phyloP scores from a whole-genome alignment of 1,140 invertebrate genomes.

The Pachyrhynchus sulphureomaculatus region DNA sequence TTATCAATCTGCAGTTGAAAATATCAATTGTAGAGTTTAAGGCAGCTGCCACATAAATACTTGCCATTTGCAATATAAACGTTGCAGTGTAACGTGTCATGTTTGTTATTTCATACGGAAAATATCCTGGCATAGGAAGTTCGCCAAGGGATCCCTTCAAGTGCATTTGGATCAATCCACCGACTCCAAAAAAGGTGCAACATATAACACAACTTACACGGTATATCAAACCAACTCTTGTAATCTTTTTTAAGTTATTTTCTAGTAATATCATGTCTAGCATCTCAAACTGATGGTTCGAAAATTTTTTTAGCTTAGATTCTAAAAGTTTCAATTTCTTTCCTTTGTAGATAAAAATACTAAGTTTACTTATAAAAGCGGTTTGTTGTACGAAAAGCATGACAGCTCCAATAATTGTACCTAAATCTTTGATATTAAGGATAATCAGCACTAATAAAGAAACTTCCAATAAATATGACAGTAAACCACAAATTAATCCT shows the following conservation, averaged over 20 bases:
- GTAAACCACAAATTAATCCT: not conserved
- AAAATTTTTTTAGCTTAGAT: not conserved
- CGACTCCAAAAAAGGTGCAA: not conserved
- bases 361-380: not conserved
- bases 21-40: not conserved
- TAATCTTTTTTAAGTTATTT: no score
- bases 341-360: not conserved
- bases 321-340: not conserved
- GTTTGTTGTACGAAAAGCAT: not conserved
- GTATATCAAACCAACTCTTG: not conserved
- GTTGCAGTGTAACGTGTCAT: not conserved
- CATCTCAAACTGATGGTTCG: not conserved
- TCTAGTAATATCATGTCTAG: no score
- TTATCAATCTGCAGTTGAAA: not conserved
- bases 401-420: not conserved
- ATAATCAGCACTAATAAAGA: not conserved
- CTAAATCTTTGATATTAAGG: not conserved
- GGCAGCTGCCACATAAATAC: not conserved
- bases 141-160: not conserved
- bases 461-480: not conserved
- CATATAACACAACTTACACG: not conserved
- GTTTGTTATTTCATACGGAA: not conserved
- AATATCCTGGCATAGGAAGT: not conserved
- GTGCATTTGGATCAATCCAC: not conserved
- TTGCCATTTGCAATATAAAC: not conserved